Conservation (phyloP, 2,113 vertebrate genomes). For the Podarcis muralis region DNA sequence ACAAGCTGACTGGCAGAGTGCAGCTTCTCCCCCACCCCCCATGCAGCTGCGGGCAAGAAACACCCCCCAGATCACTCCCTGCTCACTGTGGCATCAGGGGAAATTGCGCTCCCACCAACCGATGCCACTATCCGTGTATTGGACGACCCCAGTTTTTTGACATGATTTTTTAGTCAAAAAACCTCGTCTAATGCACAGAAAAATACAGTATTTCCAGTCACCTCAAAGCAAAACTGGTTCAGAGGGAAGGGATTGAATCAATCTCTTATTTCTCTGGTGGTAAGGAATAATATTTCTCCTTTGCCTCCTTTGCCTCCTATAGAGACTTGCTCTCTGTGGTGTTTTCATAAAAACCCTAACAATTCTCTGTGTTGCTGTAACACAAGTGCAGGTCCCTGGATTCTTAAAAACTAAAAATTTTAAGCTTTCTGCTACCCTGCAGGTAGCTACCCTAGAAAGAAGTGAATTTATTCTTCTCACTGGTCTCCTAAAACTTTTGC, state of each 20-base stretch:
- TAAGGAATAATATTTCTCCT: background rate
- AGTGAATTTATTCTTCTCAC: slow-evolving; percentile 24
- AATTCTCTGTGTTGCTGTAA: background rate
- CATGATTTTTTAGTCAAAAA: no score
- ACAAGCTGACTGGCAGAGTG: no score
- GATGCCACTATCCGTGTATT: no score
- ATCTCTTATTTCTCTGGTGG: background rate
- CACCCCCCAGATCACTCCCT: no score
- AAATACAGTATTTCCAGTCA: background rate
- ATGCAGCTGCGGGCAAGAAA: no score
- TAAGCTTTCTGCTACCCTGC: background rate
- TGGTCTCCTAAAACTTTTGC: slow-evolving; percentile 4
- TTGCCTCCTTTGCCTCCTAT: background rate
- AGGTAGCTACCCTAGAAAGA: background rate
- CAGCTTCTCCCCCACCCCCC: no score
- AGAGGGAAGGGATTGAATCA: background rate
- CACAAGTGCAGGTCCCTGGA: background rate
- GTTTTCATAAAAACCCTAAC: background rate
- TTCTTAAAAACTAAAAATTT: background rate
- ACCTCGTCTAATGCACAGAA: background rate
- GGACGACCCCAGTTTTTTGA: no score
- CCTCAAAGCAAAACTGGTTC: background rate
- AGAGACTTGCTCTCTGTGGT: background rate
- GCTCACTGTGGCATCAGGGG: no score
- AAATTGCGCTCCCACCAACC: no score